Evolutionary conservation across 2,797 vertebrate species (phyloP).

Genomic region (Microcaecilia unicolor): DNA sequence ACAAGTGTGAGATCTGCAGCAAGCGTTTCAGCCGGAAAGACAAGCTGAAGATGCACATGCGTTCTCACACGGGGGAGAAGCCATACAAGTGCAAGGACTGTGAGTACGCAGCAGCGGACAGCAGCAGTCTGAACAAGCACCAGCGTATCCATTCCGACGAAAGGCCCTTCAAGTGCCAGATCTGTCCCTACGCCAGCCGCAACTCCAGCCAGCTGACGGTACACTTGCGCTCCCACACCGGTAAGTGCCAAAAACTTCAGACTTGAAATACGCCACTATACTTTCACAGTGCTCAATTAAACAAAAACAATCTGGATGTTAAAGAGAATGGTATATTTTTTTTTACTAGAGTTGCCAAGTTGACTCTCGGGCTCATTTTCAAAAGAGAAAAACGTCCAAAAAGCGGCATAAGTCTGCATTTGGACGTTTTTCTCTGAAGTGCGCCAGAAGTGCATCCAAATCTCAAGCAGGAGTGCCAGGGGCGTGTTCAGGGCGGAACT

Average conservation of each 20-base stretch:
- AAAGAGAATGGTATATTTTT: too few relatives aligned
- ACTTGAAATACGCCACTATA: too few relatives aligned
- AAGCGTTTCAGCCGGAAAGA: conserved; percentile 93
- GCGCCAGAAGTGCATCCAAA: too few relatives aligned
- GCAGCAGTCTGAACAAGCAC: conserved; percentile 96
- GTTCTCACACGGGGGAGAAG: conserved; percentile 89
- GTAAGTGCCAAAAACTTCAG: conserved; percentile 41
- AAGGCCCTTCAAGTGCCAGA: conserved; percentile 95
- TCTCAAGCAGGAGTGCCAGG: too few relatives aligned
- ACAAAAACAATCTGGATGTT: too few relatives aligned
- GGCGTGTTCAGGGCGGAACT: too few relatives aligned
- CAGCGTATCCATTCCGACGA: conserved; percentile 89
- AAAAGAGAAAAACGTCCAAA: too few relatives aligned
- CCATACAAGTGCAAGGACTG: conserved; percentile 94
- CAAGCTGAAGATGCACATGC: conserved; percentile 92
- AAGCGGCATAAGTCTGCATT: too few relatives aligned
- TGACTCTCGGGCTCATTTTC: too few relatives aligned
- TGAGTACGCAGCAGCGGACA: conserved; percentile 85
- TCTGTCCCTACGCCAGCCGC: conserved; percentile 93
- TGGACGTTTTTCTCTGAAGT: too few relatives aligned
- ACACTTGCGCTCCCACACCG: conserved; percentile 92
- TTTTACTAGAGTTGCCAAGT: too few relatives aligned
- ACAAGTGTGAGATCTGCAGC: conserved; percentile 87
- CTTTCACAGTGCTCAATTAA: too few relatives aligned
- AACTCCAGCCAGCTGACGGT: conserved; percentile 97